Percentiles rank a stretch among this genome's conserved stretches.
Evolutionary conservation across 2,797 vertebrate genomes (phyloP).

Genomic region (Lateolabrax maculatus): DNA sequence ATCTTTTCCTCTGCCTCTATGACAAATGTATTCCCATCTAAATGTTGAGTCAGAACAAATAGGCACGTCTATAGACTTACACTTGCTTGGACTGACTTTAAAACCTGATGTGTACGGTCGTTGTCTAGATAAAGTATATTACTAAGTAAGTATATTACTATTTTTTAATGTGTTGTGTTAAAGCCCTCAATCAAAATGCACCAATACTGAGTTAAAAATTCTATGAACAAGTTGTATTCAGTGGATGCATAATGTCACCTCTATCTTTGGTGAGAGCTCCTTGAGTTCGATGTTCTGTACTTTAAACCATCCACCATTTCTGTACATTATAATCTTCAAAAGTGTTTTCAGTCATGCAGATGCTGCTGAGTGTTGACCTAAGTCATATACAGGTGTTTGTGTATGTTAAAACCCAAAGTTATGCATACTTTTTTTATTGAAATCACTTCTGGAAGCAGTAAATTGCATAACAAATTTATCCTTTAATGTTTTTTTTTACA

Average conservation of each 20-base stretch:
- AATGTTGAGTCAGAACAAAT: slow-evolving; percentile 26
- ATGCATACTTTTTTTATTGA: slow-evolving; percentile 3
- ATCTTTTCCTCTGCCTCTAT: neutral
- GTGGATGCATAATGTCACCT: neutral
- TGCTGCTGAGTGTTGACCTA: slow-evolving; percentile 9
- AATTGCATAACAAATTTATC: slow-evolving; percentile 7
- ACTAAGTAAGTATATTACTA: neutral
- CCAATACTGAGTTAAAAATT: slow-evolving; percentile 8
- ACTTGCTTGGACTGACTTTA: neutral
- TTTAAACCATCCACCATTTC: neutral
- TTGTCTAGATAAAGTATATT: slow-evolving; percentile 7
- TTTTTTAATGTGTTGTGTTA: slow-evolving; percentile 16
- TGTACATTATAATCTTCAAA: neutral
- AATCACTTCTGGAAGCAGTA: neutral
- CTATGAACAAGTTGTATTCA: slow-evolving; percentile 25
- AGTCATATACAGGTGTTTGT: neutral
- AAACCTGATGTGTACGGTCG: slow-evolving; percentile 8
- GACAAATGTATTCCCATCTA: neutral
- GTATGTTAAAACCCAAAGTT: neutral
- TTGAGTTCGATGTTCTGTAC: neutral
- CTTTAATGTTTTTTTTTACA: slow-evolving; percentile 23
- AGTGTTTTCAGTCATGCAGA: neutral
- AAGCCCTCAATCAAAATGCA: neutral
- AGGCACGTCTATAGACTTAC: neutral
- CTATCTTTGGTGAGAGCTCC: slow-evolving; percentile 10